phyloP scores from a whole-genome alignment of 2,888 invertebrate genomes.

The Xestia ashworthii region DNA sequence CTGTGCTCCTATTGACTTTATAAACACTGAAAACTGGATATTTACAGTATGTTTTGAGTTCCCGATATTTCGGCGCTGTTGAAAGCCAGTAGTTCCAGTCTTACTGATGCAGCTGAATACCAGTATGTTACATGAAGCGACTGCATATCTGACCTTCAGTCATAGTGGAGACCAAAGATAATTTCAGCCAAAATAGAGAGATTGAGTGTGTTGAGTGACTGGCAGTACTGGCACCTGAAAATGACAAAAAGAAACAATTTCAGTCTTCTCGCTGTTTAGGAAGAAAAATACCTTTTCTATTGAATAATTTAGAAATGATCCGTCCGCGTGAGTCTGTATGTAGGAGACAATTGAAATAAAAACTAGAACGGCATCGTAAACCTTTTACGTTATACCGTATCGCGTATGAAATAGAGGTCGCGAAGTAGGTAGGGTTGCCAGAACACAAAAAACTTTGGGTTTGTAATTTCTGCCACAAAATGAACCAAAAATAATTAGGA shows the following conservation, averaged over 20 bases:
- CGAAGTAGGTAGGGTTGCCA: constrained; percentile 24
- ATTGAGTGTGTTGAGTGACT: background rate
- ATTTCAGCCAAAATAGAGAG: background rate
- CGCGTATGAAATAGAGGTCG: constrained; percentile 20
- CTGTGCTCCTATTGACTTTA: background rate
- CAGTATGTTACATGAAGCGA: background rate
- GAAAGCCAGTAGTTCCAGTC: background rate
- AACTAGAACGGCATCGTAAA: constrained; percentile 44
- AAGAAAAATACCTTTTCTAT: background rate
- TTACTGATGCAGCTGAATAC: background rate
- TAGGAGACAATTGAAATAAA: constrained; percentile 56
- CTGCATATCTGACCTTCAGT: background rate
- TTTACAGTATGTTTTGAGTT: too few species aligned
- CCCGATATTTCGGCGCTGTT: too few species aligned
- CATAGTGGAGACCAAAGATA: background rate
- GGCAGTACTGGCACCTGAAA: constrained; percentile 3
- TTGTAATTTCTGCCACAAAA: background rate
- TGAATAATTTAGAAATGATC: constrained; percentile 38
- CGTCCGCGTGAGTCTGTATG: background rate
- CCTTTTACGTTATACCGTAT: constrained; percentile 26
- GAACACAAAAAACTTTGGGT: background rate
- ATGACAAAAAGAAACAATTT: constrained; percentile 1
- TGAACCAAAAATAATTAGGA: background rate
- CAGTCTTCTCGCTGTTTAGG: background rate
- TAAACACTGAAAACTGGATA: too few species aligned